Conservation (phyloP, 2,888 invertebrate species). For the Spicauda simplicius region DNA sequence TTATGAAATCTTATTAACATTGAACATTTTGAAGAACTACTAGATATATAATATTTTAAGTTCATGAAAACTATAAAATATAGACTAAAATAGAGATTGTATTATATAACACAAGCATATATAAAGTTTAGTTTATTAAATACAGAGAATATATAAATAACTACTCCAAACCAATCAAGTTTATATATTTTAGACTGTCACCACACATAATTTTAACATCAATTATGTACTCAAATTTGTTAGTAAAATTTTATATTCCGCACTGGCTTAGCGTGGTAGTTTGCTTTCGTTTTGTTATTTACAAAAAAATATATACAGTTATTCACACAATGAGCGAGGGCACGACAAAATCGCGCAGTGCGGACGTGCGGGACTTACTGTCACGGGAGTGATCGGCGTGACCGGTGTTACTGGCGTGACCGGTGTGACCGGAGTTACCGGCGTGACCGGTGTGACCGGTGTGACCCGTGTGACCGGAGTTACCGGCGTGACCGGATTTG, state of each 20-base stretch:
- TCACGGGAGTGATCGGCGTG: background rate
- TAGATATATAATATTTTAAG: background rate
- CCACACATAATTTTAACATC: background rate
- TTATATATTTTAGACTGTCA: background rate
- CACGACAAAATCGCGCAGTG: background rate
- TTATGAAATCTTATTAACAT: background rate
- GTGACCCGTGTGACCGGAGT: constrained; percentile 33
- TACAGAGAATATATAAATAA: too few relatives aligned
- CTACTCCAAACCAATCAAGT: background rate
- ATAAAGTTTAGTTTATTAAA: too few relatives aligned
- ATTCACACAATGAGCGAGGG: background rate
- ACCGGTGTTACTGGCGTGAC: background rate
- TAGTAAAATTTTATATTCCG: background rate
- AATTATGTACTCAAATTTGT: background rate
- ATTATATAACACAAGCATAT: too few relatives aligned
- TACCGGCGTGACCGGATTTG: constrained; percentile 28
- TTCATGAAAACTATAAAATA: background rate
- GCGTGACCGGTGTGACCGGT: constrained; percentile 3
- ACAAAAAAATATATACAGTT: constrained; percentile 3
- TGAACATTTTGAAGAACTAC: background rate
- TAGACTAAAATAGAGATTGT: too few relatives aligned
- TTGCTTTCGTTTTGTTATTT: background rate
- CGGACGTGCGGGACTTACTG: constrained; percentile 25
- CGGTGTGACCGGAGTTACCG: background rate
- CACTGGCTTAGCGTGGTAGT: background rate